Base-by-base conservation (phyloP, 2,888 invertebrate genomes). In the Loripinus fragilis region DNA sequence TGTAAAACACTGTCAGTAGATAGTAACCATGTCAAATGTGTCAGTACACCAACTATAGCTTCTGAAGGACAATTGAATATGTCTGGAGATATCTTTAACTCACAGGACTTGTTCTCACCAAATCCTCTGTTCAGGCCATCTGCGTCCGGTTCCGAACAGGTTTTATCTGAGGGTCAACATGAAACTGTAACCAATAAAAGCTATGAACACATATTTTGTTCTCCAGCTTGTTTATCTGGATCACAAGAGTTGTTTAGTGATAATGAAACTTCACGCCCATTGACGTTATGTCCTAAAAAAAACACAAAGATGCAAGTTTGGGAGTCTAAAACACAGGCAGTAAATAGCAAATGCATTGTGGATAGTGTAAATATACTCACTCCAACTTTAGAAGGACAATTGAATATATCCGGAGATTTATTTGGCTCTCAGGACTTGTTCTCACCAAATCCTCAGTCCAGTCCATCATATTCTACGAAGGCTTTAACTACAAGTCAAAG, bases 221-320 rank as follows among this genome's bases (percentile, higher is more conserved):
- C n/a, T n/a, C n/a, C n/a, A n/a, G n/a, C n/a, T n/a, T n/a, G n/a
- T n/a, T n/a, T 64, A 20, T 25, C 65, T 71, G 71, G 41, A 48
- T 75, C 75, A 41, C 48, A 38, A 41, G 75, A 75, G 17, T 65
- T 75, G 25, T 75, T 75, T 75, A 38, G 15, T 7, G 74, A 65
- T 33, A 17, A 20, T 10, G 48, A 48, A 48, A 48, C 20, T 48
- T 5, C 48, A 48, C 7, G 48, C 48, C 5, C 48, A 48, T 48
- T 20, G 38, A 38, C 3, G 7, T 8, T 48, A 10, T 48, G n/a
- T 48, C 3, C 17, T 15, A 48, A 48, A 48, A 20, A 48, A 10
- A 48, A 48, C n/a, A 20, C 20, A 48, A 42, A 71, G 12, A 45
- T 45, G 25, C 38, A 17, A 28, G 30, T 25, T 45, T 7, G 2